Conservation (phyloP, 2,888 invertebrate species). For the Autographa gamma region DNA sequence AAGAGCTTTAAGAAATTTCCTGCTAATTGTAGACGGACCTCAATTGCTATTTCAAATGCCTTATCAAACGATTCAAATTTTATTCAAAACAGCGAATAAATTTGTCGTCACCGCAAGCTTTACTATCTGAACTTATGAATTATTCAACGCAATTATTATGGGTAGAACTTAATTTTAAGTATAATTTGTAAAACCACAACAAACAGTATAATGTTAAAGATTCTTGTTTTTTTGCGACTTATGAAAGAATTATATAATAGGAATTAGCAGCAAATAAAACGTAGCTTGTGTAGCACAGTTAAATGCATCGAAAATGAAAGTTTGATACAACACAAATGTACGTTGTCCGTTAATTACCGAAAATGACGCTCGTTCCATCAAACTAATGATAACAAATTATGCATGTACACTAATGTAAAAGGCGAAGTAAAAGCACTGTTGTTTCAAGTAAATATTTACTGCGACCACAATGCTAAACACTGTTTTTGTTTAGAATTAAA, state of each 20-base stretch:
- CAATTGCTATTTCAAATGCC: slow-evolving; percentile 69
- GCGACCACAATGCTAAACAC: neutral
- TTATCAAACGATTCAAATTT: slow-evolving; percentile 71
- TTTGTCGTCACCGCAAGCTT: slow-evolving; percentile 61
- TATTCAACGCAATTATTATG: slow-evolving; percentile 64
- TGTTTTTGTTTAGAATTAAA: neutral
- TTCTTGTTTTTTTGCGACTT: neutral
- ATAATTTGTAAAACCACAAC: slow-evolving; percentile 29
- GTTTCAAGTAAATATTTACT: neutral
- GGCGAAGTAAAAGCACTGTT: neutral
- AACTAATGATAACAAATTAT: neutral
- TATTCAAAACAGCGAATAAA: slow-evolving; percentile 71
- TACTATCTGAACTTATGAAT: slow-evolving; percentile 66
- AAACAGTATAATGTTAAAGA: neutral
- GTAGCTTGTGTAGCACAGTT: no score
- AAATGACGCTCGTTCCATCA: neutral
- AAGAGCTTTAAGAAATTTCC: slow-evolving; percentile 81
- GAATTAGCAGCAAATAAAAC: neutral
- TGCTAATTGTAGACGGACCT: slow-evolving; percentile 78
- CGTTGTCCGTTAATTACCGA: neutral
- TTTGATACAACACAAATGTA: neutral
- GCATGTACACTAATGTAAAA: slow-evolving; percentile 3
- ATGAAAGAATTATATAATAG: neutral
- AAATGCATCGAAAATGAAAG: neutral
- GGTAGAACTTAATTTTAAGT: slow-evolving; percentile 45